Evolutionary conservation across 2,888 invertebrate species (phyloP).

Genomic region (Cataglyphis livida): DNA sequence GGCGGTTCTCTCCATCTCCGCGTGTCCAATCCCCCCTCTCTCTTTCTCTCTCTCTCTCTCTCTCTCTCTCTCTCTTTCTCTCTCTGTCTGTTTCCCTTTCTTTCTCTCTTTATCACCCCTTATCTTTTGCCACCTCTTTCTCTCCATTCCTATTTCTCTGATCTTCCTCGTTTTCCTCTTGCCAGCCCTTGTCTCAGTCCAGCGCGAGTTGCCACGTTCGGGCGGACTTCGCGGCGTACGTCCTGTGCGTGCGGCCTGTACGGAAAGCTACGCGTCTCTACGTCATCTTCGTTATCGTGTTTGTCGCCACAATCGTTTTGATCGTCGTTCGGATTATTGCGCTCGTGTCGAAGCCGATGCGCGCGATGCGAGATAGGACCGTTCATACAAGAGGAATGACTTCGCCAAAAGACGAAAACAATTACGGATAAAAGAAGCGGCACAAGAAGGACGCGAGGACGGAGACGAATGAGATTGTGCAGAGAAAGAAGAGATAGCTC

Average conservation of each 20-base stretch:
- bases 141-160: slow-evolving; percentile 65
- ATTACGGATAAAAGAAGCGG: slow-evolving; percentile 42
- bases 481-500: slow-evolving; percentile 28
- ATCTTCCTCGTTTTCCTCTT: slow-evolving; percentile 63
- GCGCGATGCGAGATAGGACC: slow-evolving; percentile 34
- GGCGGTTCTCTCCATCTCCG: slow-evolving; percentile 61
- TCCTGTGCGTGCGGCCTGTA: slow-evolving; percentile 34
- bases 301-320: slow-evolving; percentile 49
- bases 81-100: background rate
- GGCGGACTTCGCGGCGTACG: slow-evolving; percentile 33
- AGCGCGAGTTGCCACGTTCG: slow-evolving; percentile 72
- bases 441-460: background rate
- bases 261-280: slow-evolving; percentile 20
- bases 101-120: slow-evolving; percentile 35
- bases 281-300: slow-evolving; percentile 55
- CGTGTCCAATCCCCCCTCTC: slow-evolving; percentile 35
- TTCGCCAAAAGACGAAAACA: slow-evolving; percentile 20
- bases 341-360: slow-evolving; percentile 20
- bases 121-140: slow-evolving; percentile 61
- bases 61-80: background rate
- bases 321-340: slow-evolving; percentile 2
- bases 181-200: slow-evolving; percentile 68
- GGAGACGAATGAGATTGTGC: slow-evolving; percentile 37
- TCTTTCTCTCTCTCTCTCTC: slow-evolving; percentile 41
- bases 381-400: slow-evolving; percentile 32